These are phyloP conservation scores for Cheilosia urbana DNA, from an alignment of 2,888 invertebrate species.

Conservation along the genomic window DNA sequence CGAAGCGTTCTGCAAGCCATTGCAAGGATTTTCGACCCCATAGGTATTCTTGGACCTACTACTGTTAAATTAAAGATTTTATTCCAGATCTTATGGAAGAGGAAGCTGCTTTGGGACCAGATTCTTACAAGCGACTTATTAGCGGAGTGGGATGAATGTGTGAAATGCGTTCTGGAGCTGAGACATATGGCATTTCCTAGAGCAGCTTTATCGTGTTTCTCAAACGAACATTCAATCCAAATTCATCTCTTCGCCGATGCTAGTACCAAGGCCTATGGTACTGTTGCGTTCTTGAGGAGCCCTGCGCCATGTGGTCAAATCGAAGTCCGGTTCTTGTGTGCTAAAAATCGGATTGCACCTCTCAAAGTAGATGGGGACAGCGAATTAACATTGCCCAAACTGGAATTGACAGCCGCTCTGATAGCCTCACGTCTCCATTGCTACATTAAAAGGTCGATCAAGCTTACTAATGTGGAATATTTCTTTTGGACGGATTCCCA, in stretches of 20 bases:
- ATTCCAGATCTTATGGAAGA: slow-evolving; percentile 23
- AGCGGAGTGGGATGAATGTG: slow-evolving; percentile 10
- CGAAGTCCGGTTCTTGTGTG: slow-evolving; percentile 7
- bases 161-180: neutral
- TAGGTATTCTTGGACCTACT: slow-evolving; percentile 20
- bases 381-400: slow-evolving; percentile 23
- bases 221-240: too few species aligned
- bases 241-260: neutral
- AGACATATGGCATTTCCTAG: slow-evolving; percentile 7
- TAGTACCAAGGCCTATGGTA: slow-evolving; percentile 12
- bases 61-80: slow-evolving; percentile 15
- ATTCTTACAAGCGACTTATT: neutral
- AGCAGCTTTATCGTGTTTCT: neutral
- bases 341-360: slow-evolving; percentile 8
- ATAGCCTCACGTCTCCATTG: slow-evolving; percentile 16
- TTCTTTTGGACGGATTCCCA: slow-evolving; percentile 15
- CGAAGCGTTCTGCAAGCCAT: slow-evolving; percentile 3
- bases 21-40: slow-evolving; percentile 10
- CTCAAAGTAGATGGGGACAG: slow-evolving; percentile 20
- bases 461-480: neutral
- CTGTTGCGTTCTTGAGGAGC: neutral
- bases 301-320: neutral
- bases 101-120: slow-evolving; percentile 13
- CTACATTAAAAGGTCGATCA: too few species aligned
- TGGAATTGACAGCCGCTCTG: slow-evolving; percentile 29